Conservation (phyloP, 2,113 vertebrate genomes). For the Illadopsis cleaveri region DNA sequence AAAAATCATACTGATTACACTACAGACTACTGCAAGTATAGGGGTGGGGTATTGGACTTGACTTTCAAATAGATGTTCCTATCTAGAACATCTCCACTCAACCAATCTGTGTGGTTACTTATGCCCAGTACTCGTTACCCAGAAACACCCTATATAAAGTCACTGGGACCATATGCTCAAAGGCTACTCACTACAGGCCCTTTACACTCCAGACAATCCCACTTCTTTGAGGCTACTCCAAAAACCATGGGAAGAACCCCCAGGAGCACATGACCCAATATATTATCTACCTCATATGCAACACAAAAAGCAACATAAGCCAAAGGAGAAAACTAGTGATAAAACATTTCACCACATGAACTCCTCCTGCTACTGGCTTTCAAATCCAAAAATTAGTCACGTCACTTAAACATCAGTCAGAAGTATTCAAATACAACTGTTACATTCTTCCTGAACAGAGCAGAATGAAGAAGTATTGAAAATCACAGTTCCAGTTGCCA, state of each 20-base stretch:
- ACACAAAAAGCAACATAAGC: background rate
- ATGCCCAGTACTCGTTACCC: background rate
- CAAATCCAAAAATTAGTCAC: background rate
- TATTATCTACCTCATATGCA: background rate
- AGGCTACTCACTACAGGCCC: background rate
- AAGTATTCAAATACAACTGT: background rate
- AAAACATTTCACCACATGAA: background rate
- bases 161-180: background rate
- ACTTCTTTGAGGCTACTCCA: background rate
- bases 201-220: background rate
- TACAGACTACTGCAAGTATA: background rate
- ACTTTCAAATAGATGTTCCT: background rate
- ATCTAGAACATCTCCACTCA: background rate
- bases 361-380: background rate
- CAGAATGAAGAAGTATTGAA: background rate
- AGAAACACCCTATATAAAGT: background rate
- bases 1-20: background rate
- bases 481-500: background rate
- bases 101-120: background rate
- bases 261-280: background rate
- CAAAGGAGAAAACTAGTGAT: background rate
- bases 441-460: background rate
- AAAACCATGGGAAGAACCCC: fast-evolving
- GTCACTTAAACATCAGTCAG: background rate
- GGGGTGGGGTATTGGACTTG: fast-evolving